Conservation (phyloP, 2,888 invertebrate species). For the Cabera pusaria region DNA sequence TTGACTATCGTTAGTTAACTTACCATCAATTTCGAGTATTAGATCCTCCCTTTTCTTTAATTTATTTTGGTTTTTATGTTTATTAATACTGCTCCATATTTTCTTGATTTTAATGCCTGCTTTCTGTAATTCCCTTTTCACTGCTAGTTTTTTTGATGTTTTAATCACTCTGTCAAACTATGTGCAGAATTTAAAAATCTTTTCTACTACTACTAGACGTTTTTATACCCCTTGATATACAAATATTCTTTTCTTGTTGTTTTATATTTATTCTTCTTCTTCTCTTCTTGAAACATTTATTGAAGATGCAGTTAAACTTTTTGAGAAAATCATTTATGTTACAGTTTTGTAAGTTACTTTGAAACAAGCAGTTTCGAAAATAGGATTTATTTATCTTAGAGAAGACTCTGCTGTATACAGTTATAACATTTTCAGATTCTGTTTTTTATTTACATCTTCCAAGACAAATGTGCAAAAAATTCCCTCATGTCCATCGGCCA, state of each 20-base stretch:
- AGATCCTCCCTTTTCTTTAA: neutral
- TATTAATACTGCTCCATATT: neutral
- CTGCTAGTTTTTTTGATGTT: neutral
- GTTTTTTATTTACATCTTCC: neutral
- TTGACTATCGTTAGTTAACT: neutral
- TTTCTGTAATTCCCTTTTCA: neutral
- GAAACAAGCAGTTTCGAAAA: no score
- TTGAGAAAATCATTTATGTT: neutral
- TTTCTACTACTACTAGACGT: neutral
- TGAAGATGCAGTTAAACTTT: neutral
- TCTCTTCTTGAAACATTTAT: neutral
- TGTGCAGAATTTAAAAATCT: neutral
- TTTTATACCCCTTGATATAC: constrained; percentile 1
- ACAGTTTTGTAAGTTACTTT: no score
- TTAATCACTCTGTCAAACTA: neutral
- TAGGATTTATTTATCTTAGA: no score
- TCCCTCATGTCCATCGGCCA: constrained; percentile 2
- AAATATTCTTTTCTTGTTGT: neutral
- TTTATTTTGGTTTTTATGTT: neutral
- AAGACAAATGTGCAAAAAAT: neutral
- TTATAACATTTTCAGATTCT: no score
- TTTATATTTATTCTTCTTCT: neutral
- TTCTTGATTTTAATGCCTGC: neutral
- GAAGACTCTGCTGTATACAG: no score
- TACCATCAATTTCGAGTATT: neutral